Evolutionary conservation across 2,888 invertebrate species (phyloP), one percentile per base, ranked within the genome.

Genomic region (Andricus quercusramuli): DNA sequence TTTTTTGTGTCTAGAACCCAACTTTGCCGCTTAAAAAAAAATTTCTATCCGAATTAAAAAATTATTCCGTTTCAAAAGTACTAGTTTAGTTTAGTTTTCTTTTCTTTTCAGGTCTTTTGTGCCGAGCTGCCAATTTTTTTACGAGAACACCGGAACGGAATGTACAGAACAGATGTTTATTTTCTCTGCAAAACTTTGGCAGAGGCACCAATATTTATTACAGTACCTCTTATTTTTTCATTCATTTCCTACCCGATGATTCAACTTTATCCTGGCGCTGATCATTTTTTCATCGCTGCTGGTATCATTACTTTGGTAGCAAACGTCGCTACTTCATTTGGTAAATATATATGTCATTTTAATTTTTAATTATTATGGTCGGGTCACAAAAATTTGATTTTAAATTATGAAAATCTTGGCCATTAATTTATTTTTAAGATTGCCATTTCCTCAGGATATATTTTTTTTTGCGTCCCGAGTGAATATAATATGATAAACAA

Each of bases 81-180:
- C n/a, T n/a, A n/a, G n/a, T n/a, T n/a, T n/a, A n/a, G n/a, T n/a
- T n/a, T 47, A 64, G 22, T 64, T 66, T 77, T 37, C 56, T 76
- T 66, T 78, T 79, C 82, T 70, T 68, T 83, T 11, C 51, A 98
- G 98, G 97, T 98, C 65, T 98, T 99, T 92, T 97, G 97, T 87
- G 95, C 96, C 0, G 98, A 99, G 91, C 93, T 98, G 51, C 98
- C 98, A 0, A 96, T 98, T 83, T 98, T 98, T 92, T 94, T 98
- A 85, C 94, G 98, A 20, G 98, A 99, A 91, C 96, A 98, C 88
- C 95, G 96, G 83, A 97, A 97, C 90, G 98, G 98, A 62, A 96
- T 99, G 95, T 99, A 99, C 89, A 94, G 98, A 77, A 96, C 97
- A 0, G 97, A 97, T 88, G 96, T 98, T 0, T 99, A 98, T 92